Percentiles rank a stretch among this genome's conserved stretches.
Conservation (phyloP, 2,888 invertebrate species). For the Cerceris ruficornis region DNA sequence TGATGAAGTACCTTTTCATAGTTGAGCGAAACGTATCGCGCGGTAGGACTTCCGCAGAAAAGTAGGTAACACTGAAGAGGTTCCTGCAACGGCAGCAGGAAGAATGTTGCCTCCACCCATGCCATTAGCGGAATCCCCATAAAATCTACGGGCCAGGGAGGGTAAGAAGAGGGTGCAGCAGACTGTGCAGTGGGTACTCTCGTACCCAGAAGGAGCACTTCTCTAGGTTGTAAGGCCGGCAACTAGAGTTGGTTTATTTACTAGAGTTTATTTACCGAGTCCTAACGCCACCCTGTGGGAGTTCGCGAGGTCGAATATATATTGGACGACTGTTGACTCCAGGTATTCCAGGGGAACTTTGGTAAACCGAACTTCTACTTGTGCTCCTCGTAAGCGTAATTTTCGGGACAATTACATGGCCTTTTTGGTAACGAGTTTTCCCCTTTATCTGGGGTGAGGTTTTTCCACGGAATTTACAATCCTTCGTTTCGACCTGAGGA, state of each 20-base stretch:
- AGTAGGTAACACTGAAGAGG: conserved; percentile 33
- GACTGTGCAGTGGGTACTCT: conserved; percentile 46
- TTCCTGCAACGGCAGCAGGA: conserved; percentile 8
- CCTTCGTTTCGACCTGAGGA: no score
- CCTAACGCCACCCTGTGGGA: conserved; percentile 53
- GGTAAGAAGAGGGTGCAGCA: conserved; percentile 50
- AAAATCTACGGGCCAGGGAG: conserved; percentile 64
- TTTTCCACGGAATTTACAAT: no score
- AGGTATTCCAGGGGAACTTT: conserved; percentile 46
- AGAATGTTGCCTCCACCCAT: conserved; percentile 59
- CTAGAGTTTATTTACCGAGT: conserved; percentile 61
- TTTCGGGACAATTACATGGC: background rate
- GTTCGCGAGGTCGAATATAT: conserved; percentile 60
- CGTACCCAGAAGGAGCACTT: conserved; percentile 40
- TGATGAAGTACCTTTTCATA: conserved; percentile 5
- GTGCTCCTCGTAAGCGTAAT: conserved; percentile 17
- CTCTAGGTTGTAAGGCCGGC: conserved; percentile 28
- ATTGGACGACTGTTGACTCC: conserved; percentile 47
- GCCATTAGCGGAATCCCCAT: conserved; percentile 72
- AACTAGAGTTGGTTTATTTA: conserved; percentile 55
- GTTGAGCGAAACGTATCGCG: background rate
- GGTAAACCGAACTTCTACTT: conserved; percentile 32
- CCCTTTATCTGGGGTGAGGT: background rate
- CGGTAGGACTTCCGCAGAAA: conserved; percentile 9
- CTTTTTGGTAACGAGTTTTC: conserved; percentile 14